A percentile compares a stretch with the other conserved stretches of the same genome.
These are phyloP conservation scores for Anthopleura sola DNA, from an alignment of 64 coral and sea anemone genomes.

Conservation along the genomic window DNA sequence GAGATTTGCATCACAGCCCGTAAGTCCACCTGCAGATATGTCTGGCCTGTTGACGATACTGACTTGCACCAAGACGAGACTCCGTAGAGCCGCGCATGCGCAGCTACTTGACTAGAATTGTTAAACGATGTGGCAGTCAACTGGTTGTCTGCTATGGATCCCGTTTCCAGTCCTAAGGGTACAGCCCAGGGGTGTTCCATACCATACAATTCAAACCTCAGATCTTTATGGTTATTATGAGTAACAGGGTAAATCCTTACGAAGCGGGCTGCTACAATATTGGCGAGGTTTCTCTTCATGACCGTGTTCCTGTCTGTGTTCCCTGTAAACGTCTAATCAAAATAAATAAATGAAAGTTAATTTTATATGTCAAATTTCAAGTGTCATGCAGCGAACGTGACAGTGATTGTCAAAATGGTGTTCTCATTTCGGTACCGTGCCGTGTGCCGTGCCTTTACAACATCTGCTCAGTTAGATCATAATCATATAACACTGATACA, in stretches of 20 bases:
- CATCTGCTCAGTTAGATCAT: too few relatives aligned
- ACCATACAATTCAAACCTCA: slow-evolving; percentile 1
- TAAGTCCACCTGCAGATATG: background rate
- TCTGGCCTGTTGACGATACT: background rate
- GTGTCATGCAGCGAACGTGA: too few relatives aligned
- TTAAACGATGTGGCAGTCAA: background rate
- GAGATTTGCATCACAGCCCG: background rate
- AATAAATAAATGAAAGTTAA: too few relatives aligned
- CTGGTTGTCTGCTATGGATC: background rate
- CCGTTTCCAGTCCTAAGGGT: background rate
- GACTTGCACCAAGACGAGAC: slow-evolving; percentile 12
- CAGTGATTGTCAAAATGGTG: too few relatives aligned
- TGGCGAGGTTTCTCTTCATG: background rate
- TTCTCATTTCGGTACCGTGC: too few relatives aligned
- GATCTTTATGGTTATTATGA: background rate
- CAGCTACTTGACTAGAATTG: background rate
- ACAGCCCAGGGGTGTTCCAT: background rate
- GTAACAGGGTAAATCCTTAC: background rate
- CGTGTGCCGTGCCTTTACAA: too few relatives aligned
- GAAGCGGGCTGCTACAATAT: background rate
- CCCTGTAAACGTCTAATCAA: background rate
- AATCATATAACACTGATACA: too few relatives aligned
- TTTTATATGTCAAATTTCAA: too few relatives aligned
- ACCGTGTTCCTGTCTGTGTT: slow-evolving; percentile 6
- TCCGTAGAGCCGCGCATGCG: slow-evolving; percentile 15